Base-by-base conservation (phyloP, 2,888 invertebrate genomes). In the Margaritifera margaritifera region DNA sequence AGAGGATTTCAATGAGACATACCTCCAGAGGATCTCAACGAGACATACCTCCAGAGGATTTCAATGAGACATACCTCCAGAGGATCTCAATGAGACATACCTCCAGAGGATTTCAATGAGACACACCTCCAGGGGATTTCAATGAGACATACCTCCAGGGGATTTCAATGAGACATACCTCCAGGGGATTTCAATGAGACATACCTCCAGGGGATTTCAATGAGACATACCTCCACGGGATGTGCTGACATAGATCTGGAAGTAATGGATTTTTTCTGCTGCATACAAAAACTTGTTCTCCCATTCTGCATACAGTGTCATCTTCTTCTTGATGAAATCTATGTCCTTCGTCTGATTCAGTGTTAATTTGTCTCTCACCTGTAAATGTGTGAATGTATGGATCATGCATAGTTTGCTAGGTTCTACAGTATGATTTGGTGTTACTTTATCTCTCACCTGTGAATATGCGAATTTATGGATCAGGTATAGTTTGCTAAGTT, bases 81-180 rank as follows among this genome's bases (percentile, higher is more conserved):
- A 67, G 24, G 31, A 64, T 25, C n/a, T 42, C 11, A 42, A 42
- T 1, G 42, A 42, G 42, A 64, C 71, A 18, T 25, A 71, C 71
- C 71, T 60, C 67, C 71, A 15, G 67, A 67, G 24, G 31, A 64
- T 25, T n/a, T 42, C 11, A 42, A 42, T 1, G 42, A 42, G 42
- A 64, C 71, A 18, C 20, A 71, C 71, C 71, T 60, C 67, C 71
- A 15, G 67, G 71, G 24, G 31, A 64, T 25, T n/a, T 42, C 11
- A 42, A 42, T 1, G 42, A 42, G 42, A 64, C 71, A 18, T 25
- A 71, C 71, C 71, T 60, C 67, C 71, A 15, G 67, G 71, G 24
- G 31, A 64, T 25, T n/a, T 42, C 11, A 42, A 42, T 1, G 42
- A 42, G 42, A 64, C 71, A 18, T 25, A 71, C 71, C 71, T 60